Evolutionary conservation across 2,113 vertebrate species (phyloP), one percentile per base, ranked within the genome.

Genomic region (Galeopterus variegatus): DNA sequence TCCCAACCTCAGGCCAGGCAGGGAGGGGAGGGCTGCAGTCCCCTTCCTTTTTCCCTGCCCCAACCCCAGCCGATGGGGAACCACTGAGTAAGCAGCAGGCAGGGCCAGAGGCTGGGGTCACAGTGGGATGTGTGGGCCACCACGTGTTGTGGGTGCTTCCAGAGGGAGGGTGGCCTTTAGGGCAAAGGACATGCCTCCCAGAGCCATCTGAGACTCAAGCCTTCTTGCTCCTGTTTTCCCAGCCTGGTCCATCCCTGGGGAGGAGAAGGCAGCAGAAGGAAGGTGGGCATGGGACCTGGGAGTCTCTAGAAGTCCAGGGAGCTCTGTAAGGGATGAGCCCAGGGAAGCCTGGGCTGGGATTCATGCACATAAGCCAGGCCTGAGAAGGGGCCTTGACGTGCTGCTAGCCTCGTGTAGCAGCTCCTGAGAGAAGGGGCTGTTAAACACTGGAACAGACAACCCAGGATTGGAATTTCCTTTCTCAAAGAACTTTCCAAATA

Each of bases 21-120:
- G 41, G 17, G 33, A 31, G 26, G 15, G 26, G 41, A 50, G 24
- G 13, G 1, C 52, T 21, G 11, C 3, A 3, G 6, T 9, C 76
- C 13, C 28, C 58, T 90, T 75, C 72, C 65, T 19, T 5, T 52
- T 84, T 65, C 64, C 65, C 23, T 14, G 12, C 19, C 15, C 84
- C 10, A 23, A 4, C 11, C 48, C 87, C 73, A 52, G 62, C 77
- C 26, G 28, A 24, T n/a, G 73, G 56, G 67, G 87, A 96, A 83
- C 81, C 13, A 3, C 87, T 73, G 56, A 95, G 62, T 45, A 67
- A 75, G 90, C 84, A 58, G 56, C 56, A 62, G 65, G 62, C 19
- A 14, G n/a, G 64, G 26, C 52, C 45, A 15, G 54, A 81, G 81
- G 41, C 50, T 31, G 1, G 48, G 75, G 88, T 82, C 90, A 54